phyloP scores from a whole-genome alignment of 2,113 vertebrate species.

The Scomber colias region DNA sequence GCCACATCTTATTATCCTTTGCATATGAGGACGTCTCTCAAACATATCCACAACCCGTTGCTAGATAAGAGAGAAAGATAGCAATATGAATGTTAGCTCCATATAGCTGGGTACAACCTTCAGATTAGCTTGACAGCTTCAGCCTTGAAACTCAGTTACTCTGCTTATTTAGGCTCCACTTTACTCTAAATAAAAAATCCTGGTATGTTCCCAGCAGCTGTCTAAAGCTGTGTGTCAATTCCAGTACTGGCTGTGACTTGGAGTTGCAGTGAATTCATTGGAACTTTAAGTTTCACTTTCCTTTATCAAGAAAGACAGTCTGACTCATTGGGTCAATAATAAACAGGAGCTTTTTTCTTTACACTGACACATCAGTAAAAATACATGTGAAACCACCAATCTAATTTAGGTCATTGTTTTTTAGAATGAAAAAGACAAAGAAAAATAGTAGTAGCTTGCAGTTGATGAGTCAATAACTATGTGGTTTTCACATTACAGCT shows the following conservation, averaged over 20 bases:
- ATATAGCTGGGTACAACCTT: neutral
- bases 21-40: conserved; percentile 13
- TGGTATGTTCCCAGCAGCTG: neutral
- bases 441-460: no score
- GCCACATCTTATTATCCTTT: conserved; percentile 45
- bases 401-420: neutral
- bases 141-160: conserved; percentile 15
- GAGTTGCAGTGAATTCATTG: neutral
- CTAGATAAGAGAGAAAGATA: conserved; percentile 38
- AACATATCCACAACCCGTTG: conserved; percentile 54
- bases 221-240: neutral
- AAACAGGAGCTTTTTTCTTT: neutral
- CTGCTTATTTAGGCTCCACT: neutral
- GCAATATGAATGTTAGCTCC: neutral
- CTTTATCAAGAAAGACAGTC: neutral
- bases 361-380: neutral
- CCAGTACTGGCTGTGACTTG: neutral
- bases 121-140: neutral
- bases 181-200: neutral
- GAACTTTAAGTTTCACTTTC: conserved; percentile 56
- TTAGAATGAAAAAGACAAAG: neutral
- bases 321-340: neutral
- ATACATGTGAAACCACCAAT: neutral
- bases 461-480: no score
- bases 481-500: no score